These are phyloP conservation scores for Halyomorpha halys DNA, from an alignment of 1,140 invertebrate species.

Conservation along the genomic window DNA sequence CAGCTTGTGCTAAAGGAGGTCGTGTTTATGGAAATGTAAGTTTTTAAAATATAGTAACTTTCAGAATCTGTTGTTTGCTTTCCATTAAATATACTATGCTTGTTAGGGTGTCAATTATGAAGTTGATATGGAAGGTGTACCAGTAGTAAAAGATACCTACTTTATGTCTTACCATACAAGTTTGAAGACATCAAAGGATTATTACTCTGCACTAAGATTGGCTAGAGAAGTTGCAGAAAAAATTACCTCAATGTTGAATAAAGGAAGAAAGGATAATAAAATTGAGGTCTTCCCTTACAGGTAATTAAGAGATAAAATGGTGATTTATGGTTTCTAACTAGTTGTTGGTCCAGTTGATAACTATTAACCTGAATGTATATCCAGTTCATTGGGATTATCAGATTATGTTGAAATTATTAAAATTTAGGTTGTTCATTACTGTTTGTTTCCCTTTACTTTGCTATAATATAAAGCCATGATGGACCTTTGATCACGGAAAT, in stretches of 20 bases:
- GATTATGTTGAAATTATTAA: no score
- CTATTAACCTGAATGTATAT: no score
- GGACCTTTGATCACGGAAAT: no score
- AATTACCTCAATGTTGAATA: conserved; percentile 66
- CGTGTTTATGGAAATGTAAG: conserved; percentile 59
- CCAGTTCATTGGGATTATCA: no score
- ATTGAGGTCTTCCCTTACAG: conserved; percentile 90
- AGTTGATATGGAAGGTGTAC: conserved; percentile 32
- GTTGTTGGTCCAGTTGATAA: no score
- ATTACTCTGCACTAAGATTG: conserved; percentile 74
- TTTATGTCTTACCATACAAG: conserved; percentile 95
- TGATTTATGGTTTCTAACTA: background rate
- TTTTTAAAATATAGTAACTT: background rate
- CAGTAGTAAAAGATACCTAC: conserved; percentile 58
- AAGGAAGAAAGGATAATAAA: conserved; percentile 40
- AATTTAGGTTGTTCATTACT: no score
- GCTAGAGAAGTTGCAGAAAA: conserved; percentile 71
- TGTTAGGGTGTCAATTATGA: conserved; percentile 48
- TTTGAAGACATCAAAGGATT: conserved; percentile 81
- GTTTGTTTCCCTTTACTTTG: no score
- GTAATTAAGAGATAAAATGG: conserved; percentile 32
- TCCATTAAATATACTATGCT: no score
- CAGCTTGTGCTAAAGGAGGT: conserved; percentile 73
- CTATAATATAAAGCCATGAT: no score
- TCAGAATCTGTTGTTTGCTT: no score